phyloP scores from a whole-genome alignment of 2,888 invertebrate species.

The Phymatocera aterrima region DNA sequence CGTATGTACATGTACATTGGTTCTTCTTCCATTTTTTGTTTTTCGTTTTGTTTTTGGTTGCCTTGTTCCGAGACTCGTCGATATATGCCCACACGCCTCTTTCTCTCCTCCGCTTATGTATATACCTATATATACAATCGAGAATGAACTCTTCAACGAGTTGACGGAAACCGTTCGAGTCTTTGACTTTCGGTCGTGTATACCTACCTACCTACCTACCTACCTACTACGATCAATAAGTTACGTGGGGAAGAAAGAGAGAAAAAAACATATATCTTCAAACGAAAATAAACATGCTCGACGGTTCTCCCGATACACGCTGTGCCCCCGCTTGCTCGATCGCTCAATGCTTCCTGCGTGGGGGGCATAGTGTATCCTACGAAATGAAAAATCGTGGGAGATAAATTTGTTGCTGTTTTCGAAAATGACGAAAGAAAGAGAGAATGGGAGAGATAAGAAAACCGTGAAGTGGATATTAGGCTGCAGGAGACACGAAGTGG shows the following conservation, averaged over 20 bases:
- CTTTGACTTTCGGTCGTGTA: too few relatives aligned
- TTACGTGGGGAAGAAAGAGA: constrained; percentile 28
- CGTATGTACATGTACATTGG: too few relatives aligned
- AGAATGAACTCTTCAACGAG: constrained; percentile 26
- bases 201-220: too few relatives aligned
- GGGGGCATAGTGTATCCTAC: neutral
- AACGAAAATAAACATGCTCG: constrained; percentile 31
- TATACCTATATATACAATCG: neutral
- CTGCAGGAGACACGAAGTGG: too few relatives aligned
- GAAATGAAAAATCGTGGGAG: constrained; percentile 28
- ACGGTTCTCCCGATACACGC: neutral
- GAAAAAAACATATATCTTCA: neutral
- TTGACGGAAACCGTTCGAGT: constrained; percentile 30
- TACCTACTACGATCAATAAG: constrained; percentile 27
- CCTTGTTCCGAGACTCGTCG: too few relatives aligned
- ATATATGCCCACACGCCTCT: neutral
- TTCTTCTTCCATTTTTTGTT: too few relatives aligned
- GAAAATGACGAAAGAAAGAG: neutral
- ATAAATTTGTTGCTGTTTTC: neutral
- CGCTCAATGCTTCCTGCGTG: neutral
- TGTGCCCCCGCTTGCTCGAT: neutral
- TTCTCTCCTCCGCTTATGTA: too few relatives aligned
- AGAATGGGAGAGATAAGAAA: neutral
- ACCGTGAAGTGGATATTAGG: neutral
- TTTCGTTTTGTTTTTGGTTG: too few relatives aligned